Evolutionary conservation across 2,113 vertebrate genomes (phyloP).

Genomic region (Phyllopteryx taeniolatus): DNA sequence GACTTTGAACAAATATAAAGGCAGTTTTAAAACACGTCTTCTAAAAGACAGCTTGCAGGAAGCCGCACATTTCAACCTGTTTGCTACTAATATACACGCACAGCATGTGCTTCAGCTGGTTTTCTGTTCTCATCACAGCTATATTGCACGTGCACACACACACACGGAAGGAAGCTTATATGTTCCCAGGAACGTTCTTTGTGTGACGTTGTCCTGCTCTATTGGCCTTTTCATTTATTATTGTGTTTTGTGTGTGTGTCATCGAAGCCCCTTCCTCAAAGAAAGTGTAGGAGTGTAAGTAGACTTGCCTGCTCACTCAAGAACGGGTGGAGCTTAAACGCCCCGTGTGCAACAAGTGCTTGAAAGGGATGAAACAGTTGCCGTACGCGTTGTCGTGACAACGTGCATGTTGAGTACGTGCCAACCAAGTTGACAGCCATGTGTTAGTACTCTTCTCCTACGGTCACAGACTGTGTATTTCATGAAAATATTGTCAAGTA

Average conservation of each 20-base stretch:
- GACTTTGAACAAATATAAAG: not conserved
- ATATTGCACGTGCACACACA: conserved; percentile 1
- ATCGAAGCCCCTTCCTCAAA: not conserved
- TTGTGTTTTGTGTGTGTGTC: conserved; percentile 6
- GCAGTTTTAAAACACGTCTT: not conserved
- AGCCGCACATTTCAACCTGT: not conserved
- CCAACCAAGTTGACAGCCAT: not conserved
- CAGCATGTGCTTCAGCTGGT: not conserved
- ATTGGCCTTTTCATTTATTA: conserved; percentile 44
- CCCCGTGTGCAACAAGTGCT: not conserved
- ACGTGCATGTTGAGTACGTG: not conserved
- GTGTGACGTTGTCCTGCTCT: conserved; percentile 31
- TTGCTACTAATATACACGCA: not conserved
- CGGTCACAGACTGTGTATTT: not conserved
- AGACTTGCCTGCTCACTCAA: conserved; percentile 55
- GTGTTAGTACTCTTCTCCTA: not conserved
- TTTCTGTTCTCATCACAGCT: not conserved
- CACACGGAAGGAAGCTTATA: not conserved
- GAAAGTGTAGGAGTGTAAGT: conserved; percentile 28
- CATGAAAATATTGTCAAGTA: not conserved
- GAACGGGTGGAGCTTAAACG: conserved; percentile 37
- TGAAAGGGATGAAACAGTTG: not conserved
- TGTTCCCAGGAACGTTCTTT: conserved; percentile 38
- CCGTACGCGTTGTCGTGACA: not conserved
- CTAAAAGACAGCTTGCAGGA: not conserved